Evolutionary conservation across 2,797 vertebrate species (phyloP).

Genomic region (Megalops cyprinoides): DNA sequence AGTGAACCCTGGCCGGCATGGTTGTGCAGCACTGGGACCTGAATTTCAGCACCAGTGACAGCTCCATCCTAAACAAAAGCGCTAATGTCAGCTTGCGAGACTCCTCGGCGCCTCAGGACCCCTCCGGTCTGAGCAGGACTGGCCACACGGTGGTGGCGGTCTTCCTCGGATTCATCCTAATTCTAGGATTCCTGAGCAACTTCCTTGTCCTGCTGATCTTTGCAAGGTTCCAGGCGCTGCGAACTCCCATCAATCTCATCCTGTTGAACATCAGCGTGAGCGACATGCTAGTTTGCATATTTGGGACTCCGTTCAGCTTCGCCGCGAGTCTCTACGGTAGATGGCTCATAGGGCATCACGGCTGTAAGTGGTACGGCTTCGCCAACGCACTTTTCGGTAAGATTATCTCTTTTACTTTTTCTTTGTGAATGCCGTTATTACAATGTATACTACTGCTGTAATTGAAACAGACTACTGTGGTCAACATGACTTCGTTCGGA

Average conservation of each 20-base stretch:
- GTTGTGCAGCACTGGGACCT: constrained; percentile 50
- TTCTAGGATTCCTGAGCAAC: constrained; percentile 71
- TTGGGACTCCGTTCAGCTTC: constrained; percentile 79
- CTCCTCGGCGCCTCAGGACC: constrained; percentile 39
- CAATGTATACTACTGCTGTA: not conserved
- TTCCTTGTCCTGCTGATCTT: constrained; percentile 70
- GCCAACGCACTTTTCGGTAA: constrained; percentile 79
- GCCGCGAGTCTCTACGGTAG: constrained; percentile 71
- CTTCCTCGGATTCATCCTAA: constrained; percentile 72
- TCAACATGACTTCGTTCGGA: not conserved
- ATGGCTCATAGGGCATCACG: constrained; percentile 72
- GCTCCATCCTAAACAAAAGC: constrained; percentile 43
- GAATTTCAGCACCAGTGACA: constrained; percentile 68
- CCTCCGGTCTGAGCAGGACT: constrained; percentile 59
- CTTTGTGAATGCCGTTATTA: not conserved
- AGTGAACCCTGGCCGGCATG: constrained; percentile 53
- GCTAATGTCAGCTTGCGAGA: constrained; percentile 43
- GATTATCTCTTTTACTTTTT: constrained; percentile 34
- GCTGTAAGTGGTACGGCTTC: constrained; percentile 79
- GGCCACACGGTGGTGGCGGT: constrained; percentile 72
- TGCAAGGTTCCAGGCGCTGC: constrained; percentile 68
- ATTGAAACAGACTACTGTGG: not conserved
- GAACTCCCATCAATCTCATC: constrained; percentile 77
- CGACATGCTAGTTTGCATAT: constrained; percentile 75
- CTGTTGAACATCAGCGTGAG: constrained; percentile 78